phyloP scores from a whole-genome alignment of 2,888 invertebrate genomes.

The Nemoura dubitans region DNA sequence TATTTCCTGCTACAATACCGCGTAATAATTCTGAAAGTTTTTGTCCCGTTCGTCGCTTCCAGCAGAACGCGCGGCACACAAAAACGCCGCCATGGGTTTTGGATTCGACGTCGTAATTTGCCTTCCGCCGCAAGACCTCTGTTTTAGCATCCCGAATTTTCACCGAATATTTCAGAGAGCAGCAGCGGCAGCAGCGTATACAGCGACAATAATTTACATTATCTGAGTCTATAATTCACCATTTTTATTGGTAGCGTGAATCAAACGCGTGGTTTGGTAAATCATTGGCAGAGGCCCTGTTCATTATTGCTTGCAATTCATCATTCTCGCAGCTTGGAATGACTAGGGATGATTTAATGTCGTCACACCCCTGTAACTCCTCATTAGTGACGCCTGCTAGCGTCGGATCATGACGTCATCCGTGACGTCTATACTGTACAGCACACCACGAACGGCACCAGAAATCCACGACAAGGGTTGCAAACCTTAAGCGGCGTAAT shows the following conservation, averaged over 20 bases:
- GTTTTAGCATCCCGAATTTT: background rate
- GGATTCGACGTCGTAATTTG: background rate
- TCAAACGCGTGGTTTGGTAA: constrained; percentile 33
- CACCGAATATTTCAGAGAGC: background rate
- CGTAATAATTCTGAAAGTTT: constrained; percentile 7
- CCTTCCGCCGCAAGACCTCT: background rate
- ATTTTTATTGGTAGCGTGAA: constrained; percentile 39
- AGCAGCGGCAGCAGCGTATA: background rate
- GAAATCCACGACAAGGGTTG: background rate
- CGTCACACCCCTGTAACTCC: constrained; percentile 33
- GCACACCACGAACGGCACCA: background rate
- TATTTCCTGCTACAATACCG: background rate
- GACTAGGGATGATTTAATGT: constrained; percentile 41
- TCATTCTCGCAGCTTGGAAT: constrained; percentile 38
- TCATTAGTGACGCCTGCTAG: constrained; percentile 37
- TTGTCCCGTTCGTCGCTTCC: background rate
- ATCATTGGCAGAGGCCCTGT: constrained; percentile 31
- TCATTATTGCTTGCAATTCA: constrained; percentile 38
- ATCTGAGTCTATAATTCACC: constrained; percentile 36
- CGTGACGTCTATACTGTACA: constrained; percentile 12
- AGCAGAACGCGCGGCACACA: background rate
- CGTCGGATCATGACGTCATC: constrained; percentile 35
- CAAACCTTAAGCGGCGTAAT: background rate
- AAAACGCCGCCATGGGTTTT: background rate
- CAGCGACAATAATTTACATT: constrained; percentile 32